A percentile compares a stretch with the other conserved stretches of the same genome.
Evolutionary conservation across 2,888 invertebrate species (phyloP).

Genomic region (Timema cristinae): DNA sequence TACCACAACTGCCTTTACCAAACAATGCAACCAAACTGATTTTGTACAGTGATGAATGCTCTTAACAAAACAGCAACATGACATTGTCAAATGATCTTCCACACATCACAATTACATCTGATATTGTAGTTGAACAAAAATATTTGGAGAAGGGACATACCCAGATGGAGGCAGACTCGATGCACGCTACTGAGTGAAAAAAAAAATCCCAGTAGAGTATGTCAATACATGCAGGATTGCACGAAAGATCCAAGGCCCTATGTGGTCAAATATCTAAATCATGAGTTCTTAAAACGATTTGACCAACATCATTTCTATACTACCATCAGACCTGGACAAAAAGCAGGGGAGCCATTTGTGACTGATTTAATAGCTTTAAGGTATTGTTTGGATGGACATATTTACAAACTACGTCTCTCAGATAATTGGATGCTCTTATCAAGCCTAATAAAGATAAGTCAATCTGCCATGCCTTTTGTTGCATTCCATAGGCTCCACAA

Average conservation of each 20-base stretch:
- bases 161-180: neutral
- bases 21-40: neutral
- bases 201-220: neutral
- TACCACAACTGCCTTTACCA: neutral
- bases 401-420: too few relatives aligned
- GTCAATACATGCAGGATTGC: neutral
- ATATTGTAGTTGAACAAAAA: neutral
- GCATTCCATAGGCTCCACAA: too few relatives aligned
- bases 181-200: conserved; percentile 6
- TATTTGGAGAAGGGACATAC: neutral
- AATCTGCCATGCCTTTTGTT: too few relatives aligned
- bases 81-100: neutral
- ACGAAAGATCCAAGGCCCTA: neutral
- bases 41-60: conserved; percentile 3
- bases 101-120: neutral
- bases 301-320: too few relatives aligned
- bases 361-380: too few relatives aligned
- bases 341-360: too few relatives aligned
- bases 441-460: too few relatives aligned
- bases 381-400: too few relatives aligned
- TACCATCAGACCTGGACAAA: too few relatives aligned
- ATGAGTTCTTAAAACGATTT: neutral
- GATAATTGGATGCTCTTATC: too few relatives aligned
- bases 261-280: neutral
- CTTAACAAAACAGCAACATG: neutral